phyloP scores from a whole-genome alignment of 2,797 vertebrate genomes.

The Philypnodon macrostomus region DNA sequence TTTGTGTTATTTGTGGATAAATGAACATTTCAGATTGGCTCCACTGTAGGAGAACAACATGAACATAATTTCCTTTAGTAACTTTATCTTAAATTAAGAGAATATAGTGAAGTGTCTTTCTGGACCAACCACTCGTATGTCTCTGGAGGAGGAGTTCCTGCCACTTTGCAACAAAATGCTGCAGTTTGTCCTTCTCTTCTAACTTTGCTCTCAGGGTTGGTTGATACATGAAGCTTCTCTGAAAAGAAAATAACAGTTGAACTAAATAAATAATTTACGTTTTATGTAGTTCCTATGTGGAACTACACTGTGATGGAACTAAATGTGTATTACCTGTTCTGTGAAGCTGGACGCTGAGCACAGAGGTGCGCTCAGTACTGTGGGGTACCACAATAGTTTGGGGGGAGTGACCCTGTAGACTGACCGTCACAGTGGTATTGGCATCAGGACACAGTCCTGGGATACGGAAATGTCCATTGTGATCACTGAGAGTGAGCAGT shows the following conservation, averaged over 20 bases:
- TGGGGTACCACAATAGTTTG: slow-evolving; percentile 68
- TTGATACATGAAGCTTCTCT: slow-evolving; percentile 88
- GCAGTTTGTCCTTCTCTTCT: slow-evolving; percentile 85
- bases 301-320: no score
- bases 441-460: slow-evolving; percentile 90
- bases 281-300: no score
- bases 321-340: slow-evolving; percentile 84
- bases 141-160: slow-evolving; percentile 81
- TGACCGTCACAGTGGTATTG: slow-evolving; percentile 82
- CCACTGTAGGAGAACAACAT: no score
- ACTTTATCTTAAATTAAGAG: no score
- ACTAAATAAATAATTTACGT: no score
- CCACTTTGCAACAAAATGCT: slow-evolving; percentile 88
- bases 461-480: slow-evolving; percentile 86
- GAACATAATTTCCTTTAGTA: no score
- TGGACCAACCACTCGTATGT: slow-evolving; percentile 91
- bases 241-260: slow-evolving; percentile 24
- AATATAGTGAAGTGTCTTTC: no score
- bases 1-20: no score
- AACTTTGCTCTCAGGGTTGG: slow-evolving; percentile 84
- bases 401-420: slow-evolving; percentile 80
- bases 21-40: not conserved
- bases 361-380: slow-evolving; percentile 75
- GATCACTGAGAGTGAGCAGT: slow-evolving; percentile 82
- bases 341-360: slow-evolving; percentile 81